Evolutionary conservation across 2,113 vertebrate genomes (phyloP).

Genomic region (Todiramphus chloris): DNA sequence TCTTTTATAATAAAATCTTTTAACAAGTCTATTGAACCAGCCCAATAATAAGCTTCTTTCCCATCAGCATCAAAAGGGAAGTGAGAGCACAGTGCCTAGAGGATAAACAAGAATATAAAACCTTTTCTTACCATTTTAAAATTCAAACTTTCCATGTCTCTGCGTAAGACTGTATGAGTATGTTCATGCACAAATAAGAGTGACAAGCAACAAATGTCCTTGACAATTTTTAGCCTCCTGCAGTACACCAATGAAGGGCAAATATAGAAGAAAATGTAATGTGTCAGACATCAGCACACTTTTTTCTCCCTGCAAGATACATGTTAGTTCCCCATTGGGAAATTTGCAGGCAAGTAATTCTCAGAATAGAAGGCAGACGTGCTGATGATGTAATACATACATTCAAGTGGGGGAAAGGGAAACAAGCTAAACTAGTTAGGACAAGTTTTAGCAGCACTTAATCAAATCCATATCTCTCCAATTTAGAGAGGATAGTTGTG

Average conservation of each 20-base stretch:
- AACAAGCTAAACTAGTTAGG: neutral
- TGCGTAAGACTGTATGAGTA: neutral
- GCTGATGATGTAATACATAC: neutral
- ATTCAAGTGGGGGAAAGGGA: neutral
- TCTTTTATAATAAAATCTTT: conserved; percentile 52
- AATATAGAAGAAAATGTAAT: conserved; percentile 16
- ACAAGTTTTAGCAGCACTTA: neutral
- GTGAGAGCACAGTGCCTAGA: conserved; percentile 23
- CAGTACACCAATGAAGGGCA: neutral
- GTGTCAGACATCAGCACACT: neutral
- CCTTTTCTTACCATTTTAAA: conserved; percentile 41
- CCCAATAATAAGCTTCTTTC: conserved; percentile 47
- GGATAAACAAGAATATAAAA: conserved; percentile 48
- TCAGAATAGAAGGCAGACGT: neutral
- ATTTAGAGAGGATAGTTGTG: too few relatives aligned
- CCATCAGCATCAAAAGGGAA: conserved; percentile 38
- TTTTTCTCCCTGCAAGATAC: neutral
- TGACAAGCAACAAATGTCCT: conserved; percentile 47
- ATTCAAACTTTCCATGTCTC: conserved; percentile 29
- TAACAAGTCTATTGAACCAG: conserved; percentile 39
- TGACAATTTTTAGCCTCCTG: conserved; percentile 22
- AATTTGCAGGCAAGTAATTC: neutral
- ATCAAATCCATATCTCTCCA: neutral
- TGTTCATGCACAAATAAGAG: neutral
- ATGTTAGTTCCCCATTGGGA: neutral